Evolutionary conservation across 92 coral and sea anemone genomes (phyloP).

Genomic region (Zoanthus solanderi): DNA sequence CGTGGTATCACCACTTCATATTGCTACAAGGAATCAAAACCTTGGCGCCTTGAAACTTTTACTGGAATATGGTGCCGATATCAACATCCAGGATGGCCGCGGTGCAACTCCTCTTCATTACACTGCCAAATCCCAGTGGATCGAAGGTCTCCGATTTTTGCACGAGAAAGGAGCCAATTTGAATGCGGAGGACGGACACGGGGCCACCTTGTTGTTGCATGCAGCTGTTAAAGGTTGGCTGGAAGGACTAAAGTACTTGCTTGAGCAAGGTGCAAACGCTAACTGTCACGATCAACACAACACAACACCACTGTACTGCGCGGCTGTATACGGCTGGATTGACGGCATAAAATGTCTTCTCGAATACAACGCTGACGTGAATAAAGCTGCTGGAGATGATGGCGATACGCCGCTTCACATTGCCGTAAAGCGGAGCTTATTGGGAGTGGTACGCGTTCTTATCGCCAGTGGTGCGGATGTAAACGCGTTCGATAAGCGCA

Average conservation of each 20-base stretch:
- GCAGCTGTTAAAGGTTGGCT: conserved; percentile 43
- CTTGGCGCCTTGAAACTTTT: conserved; percentile 24
- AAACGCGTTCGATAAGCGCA: conserved; percentile 34
- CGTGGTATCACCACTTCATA: conserved; percentile 39
- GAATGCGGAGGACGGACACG: conserved; percentile 35
- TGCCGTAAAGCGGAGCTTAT: conserved; percentile 38
- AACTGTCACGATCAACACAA: conserved; percentile 44
- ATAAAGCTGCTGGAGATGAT: conserved; percentile 31
- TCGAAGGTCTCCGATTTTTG: conserved; percentile 31
- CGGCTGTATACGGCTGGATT: conserved; percentile 44
- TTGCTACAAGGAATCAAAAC: conserved; percentile 44
- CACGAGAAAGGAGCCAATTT: conserved; percentile 26
- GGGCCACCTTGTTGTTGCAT: conserved; percentile 38
- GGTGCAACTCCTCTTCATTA: conserved; percentile 49
- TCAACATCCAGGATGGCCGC: conserved; percentile 42
- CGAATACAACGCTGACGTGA: conserved; percentile 37
- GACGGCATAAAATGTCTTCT: conserved; percentile 42
- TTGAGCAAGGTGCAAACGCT: conserved; percentile 30
- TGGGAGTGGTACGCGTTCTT: conserved; percentile 39
- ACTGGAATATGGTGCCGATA: conserved; percentile 22
- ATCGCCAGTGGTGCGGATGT: conserved; percentile 20
- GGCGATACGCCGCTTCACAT: conserved; percentile 36
- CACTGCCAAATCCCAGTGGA: conserved; percentile 47
- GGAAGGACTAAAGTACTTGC: conserved; percentile 27
- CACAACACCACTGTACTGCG: conserved; percentile 45